Evolutionary conservation across 2,797 vertebrate species (phyloP).

Genomic region (Scomberomorus guttatus): DNA sequence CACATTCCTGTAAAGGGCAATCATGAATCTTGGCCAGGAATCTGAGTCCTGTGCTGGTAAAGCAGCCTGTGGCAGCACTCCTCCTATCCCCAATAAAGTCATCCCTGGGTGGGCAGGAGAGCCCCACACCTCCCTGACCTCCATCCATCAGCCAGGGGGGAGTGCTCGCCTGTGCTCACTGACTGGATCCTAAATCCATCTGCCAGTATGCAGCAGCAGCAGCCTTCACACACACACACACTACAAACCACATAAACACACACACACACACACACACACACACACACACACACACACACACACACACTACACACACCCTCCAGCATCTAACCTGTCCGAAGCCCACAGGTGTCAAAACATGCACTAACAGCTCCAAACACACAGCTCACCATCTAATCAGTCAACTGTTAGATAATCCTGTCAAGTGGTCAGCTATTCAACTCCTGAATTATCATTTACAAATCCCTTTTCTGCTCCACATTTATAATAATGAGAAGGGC

Average conservation of each 20-base stretch:
- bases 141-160: constrained; percentile 84
- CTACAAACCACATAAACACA: constrained; percentile 18
- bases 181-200: constrained; percentile 77
- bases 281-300: constrained; percentile 12
- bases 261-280: constrained; percentile 25
- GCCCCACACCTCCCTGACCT: constrained; percentile 77
- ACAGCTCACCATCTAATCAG: constrained; percentile 54
- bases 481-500: constrained; percentile 10
- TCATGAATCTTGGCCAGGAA: constrained; percentile 84
- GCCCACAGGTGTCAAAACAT: constrained; percentile 76
- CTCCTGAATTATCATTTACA: constrained; percentile 50
- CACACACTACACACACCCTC: constrained; percentile 24
- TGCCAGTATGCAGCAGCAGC: constrained; percentile 47
- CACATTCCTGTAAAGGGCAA: constrained; percentile 83
- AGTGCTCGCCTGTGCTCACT: constrained; percentile 65
- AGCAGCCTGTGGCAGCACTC: constrained; percentile 79
- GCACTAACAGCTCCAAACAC: constrained; percentile 47
- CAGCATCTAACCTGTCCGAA: constrained; percentile 46
- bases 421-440: constrained; percentile 53
- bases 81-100: constrained; percentile 82
- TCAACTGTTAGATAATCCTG: constrained; percentile 68
- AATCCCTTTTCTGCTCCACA: constrained; percentile 49
- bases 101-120: constrained; percentile 84
- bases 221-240: constrained; percentile 32
- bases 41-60: constrained; percentile 75